phyloP scores from a whole-genome alignment of 2,797 vertebrate species.

The Falco biarmicus region DNA sequence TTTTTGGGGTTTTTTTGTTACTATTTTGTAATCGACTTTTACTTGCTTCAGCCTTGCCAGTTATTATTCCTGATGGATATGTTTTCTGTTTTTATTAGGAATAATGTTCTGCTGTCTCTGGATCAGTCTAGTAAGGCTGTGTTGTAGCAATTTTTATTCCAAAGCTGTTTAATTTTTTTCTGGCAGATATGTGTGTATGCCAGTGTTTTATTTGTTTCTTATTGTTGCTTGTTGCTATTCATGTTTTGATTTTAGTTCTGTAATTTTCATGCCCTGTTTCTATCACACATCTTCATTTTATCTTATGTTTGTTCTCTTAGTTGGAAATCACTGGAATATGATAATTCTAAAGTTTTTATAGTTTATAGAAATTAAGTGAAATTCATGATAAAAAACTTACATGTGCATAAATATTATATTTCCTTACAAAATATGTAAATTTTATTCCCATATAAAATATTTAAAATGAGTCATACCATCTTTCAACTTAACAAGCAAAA shows the following conservation, averaged over 20 bases:
- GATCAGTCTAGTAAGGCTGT: neutral
- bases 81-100: neutral
- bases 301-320: neutral
- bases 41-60: neutral
- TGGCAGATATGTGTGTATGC: neutral
- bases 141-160: neutral
- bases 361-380: neutral
- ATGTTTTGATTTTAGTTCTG: neutral
- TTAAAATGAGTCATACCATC: neutral
- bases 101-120: neutral
- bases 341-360: neutral
- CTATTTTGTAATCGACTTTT: neutral
- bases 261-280: neutral
- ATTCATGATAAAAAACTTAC: neutral
- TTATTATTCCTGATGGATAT: neutral
- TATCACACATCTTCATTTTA: neutral
- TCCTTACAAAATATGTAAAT: neutral
- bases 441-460: neutral
- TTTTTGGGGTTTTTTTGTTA: neutral
- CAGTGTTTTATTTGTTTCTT: neutral
- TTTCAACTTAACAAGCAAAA: neutral
- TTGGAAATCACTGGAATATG: neutral
- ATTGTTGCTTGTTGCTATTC: neutral
- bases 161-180: neutral
- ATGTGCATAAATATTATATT: neutral